phyloP scores from a whole-genome alignment of 2,888 invertebrate species.

The Lasioglossum lativentre region DNA sequence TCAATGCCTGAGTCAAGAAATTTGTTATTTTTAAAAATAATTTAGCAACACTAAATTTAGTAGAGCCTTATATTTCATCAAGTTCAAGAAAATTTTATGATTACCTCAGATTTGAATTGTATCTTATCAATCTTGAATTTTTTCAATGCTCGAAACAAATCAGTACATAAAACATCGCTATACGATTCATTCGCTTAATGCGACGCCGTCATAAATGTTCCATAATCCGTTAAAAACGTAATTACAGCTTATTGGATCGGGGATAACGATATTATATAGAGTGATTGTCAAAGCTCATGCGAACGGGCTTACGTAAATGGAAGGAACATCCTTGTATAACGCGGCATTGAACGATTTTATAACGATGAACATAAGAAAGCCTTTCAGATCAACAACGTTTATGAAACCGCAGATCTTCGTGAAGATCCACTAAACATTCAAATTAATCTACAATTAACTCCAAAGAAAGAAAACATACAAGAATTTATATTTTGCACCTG shows the following conservation, averaged over 20 bases:
- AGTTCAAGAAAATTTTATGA: no score
- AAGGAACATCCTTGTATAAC: slow-evolving; percentile 43
- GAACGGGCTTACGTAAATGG: slow-evolving; percentile 43
- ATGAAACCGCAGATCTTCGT: background rate
- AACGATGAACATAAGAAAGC: background rate
- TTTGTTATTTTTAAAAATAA: no score
- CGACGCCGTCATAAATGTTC: slow-evolving; percentile 7
- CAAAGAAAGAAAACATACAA: no score
- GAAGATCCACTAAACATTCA: background rate
- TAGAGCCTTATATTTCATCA: no score
- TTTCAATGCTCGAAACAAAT: background rate
- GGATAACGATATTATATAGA: slow-evolving; percentile 46
- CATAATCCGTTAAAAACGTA: slow-evolving; percentile 43
- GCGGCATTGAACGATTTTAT: slow-evolving; percentile 18
- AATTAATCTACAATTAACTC: background rate
- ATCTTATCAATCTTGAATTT: slow-evolving; percentile 33
- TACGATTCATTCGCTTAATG: slow-evolving; percentile 11
- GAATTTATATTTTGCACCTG: no score
- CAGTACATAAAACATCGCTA: background rate
- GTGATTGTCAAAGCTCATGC: slow-evolving; percentile 55
- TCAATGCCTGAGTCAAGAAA: no score
- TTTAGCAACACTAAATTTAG: no score
- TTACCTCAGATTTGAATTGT: background rate
- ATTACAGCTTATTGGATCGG: slow-evolving; percentile 53
- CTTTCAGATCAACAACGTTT: background rate